Base-by-base conservation (phyloP, 2,888 invertebrate genomes). In the Allophyes oxyacanthae region DNA sequence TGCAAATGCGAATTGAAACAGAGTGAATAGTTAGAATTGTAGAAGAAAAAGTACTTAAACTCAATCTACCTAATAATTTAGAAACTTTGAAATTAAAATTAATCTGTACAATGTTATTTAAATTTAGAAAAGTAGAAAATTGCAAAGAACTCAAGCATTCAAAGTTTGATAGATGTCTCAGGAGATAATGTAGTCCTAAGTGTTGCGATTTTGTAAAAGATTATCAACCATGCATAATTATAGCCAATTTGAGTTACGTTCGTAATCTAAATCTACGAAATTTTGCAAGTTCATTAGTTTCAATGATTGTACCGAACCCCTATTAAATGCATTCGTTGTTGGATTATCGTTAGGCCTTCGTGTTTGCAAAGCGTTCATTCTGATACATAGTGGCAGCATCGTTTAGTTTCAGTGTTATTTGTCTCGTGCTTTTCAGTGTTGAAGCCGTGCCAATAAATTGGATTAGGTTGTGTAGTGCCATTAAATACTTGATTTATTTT, bases 381-480 rank as follows among this genome's bases (percentile, higher is more conserved):
- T 75, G 68, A 68, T 79, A 77, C 78, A 81, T 77, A 81, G 85
- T 87, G 84, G 80, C 80, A 82, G 85, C 86, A 82, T 86, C 79
- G 72, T 82, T 80, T 77, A 66, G 61, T 78, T 79, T 80, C 73
- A 77, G 86, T 90, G 88, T 85, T 77, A 72, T 65, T 85, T 85
- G 79, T 81, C 80, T 82, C 83, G 92, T 92, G 92, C 90, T 87
- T 78, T 84, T 85, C 78, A 81, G 89, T 91, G 88, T 88, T 78
- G 73, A 91, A 92, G 92, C 91, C 87, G 93, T 93, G 93, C 92
- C 86, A 86, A 90, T 86, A 80, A 83, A 83, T 83, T 75, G 77
- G 73, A 78, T 81, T 61, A 64, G 76, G 72, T 81, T 80, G 78
- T 79, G 83, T 84, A 88, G 83, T 86, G 87, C 87, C 80, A 87